Evolutionary conservation across 2,888 invertebrate species (phyloP), one percentile per base, ranked within the genome.

Genomic region (Trichopria drosophilae): DNA sequence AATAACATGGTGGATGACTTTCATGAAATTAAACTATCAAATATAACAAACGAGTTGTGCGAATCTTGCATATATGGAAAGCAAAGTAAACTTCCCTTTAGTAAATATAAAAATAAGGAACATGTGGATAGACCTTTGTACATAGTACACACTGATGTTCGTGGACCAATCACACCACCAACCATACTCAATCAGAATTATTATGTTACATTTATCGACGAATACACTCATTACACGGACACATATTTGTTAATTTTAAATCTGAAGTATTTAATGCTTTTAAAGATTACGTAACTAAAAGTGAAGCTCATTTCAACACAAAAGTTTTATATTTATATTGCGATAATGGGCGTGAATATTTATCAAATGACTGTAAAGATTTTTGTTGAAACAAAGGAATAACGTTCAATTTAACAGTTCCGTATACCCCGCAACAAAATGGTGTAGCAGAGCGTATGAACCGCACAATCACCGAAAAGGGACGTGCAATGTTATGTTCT

Each of bases 381-480:
- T 68, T 43, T 53, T 71, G 65, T 60, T 55, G 59, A 34, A 28
- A 62, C 50, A 68, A 64, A 57, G 66, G 65, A 6, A 67, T 69
- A 36, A 62, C 29, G 22, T 66, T 64, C 59, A 63, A 71, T 64
- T 65, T 69, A 36, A 73, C 75, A 42, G 67, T 75, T 43, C 68
- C 72, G 35, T 59, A 66, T 53, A 71, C 72, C 20, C 73, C 71
- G 37, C 67, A 72, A 57, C 60, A 63, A 58, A 75, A 73, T 63
- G 67, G 69, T 48, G 65, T 70, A n/a, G 58, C 71, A 16, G 72
- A 75, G 51, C 56, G 72, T 9, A 69, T 73, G 67, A 63, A 63
- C 37, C 47, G 71, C 52, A 67, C 52, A 10, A 24, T 58, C 20
- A 45, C 40, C 2, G 53, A 51, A 26, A 51, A 34, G 36, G 51